Evolutionary conservation across 1,140 invertebrate species (phyloP).

Genomic region (Rhopalosiphum maidis): DNA sequence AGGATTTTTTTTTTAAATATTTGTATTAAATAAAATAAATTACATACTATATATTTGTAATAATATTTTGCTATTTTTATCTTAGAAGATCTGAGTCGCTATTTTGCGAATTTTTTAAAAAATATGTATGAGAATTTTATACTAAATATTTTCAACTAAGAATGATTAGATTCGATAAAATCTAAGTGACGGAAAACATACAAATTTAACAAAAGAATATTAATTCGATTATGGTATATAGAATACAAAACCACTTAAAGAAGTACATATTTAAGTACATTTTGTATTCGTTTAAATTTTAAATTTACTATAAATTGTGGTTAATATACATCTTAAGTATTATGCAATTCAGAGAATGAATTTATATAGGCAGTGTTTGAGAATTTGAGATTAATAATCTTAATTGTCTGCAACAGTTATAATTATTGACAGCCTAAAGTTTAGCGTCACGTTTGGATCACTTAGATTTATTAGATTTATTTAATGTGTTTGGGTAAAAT

Average conservation of each 20-base stretch:
- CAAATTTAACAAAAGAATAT: background rate
- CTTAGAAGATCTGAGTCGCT: background rate
- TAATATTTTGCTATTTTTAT: background rate
- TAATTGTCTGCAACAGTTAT: background rate
- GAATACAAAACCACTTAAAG: background rate
- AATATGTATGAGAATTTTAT: background rate
- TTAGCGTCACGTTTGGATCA: slow-evolving; percentile 31
- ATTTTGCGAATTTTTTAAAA: background rate
- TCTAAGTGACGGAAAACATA: background rate
- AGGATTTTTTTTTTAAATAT: background rate
- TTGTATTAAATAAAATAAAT: background rate
- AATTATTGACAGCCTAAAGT: background rate
- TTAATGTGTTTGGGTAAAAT: slow-evolving; percentile 26
- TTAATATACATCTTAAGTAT: background rate
- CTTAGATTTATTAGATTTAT: slow-evolving; percentile 27
- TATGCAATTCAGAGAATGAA: background rate
- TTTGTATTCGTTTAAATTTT: background rate
- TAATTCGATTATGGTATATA: background rate
- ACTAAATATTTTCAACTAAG: background rate
- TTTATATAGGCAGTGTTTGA: background rate
- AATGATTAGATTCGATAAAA: background rate
- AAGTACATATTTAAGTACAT: background rate
- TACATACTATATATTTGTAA: background rate
- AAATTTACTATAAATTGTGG: background rate
- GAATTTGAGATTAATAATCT: slow-evolving; percentile 22